These are phyloP conservation scores for Drosophila merina DNA, from an alignment of 2,888 invertebrate species.

Conservation along the genomic window DNA sequence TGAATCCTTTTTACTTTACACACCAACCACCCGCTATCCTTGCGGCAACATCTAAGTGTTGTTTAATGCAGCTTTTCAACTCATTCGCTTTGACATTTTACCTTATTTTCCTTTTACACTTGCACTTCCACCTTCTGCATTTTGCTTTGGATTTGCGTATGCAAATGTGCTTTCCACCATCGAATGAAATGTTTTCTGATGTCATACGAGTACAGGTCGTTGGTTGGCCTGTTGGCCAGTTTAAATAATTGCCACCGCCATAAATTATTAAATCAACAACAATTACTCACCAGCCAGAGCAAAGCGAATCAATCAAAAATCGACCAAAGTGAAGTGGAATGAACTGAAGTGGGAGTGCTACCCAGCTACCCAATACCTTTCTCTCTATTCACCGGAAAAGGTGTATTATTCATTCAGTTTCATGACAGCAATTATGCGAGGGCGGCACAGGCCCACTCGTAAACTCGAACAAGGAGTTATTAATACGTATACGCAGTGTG, in stretches of 20 bases:
- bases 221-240: conserved; percentile 25
- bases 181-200: conserved; percentile 37
- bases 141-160: conserved; percentile 64
- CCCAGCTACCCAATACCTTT: neutral
- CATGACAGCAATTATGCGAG: conserved; percentile 70
- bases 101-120: conserved; percentile 16
- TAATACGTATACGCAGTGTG: conserved; percentile 67
- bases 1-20: conserved; percentile 70
- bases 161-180: conserved; percentile 50
- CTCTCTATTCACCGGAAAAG: conserved; percentile 1
- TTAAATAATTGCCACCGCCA: conserved; percentile 67
- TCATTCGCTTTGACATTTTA: conserved; percentile 39
- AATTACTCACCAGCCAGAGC: conserved; percentile 62
- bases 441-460: conserved; percentile 12
- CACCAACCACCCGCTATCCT: conserved; percentile 12
- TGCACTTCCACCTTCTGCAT: conserved; percentile 15
- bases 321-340: conserved; percentile 34
- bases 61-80: conserved; percentile 68
- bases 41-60: conserved; percentile 46
- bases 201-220: conserved; percentile 20
- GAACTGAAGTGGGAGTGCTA: conserved; percentile 25
- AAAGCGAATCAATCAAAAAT: conserved; percentile 67
- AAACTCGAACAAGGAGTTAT: conserved; percentile 15
- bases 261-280: conserved; percentile 78
- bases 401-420: conserved; percentile 63